Conservation (phyloP, 1,140 invertebrate species). For the Heliconius hewitsoni region DNA sequence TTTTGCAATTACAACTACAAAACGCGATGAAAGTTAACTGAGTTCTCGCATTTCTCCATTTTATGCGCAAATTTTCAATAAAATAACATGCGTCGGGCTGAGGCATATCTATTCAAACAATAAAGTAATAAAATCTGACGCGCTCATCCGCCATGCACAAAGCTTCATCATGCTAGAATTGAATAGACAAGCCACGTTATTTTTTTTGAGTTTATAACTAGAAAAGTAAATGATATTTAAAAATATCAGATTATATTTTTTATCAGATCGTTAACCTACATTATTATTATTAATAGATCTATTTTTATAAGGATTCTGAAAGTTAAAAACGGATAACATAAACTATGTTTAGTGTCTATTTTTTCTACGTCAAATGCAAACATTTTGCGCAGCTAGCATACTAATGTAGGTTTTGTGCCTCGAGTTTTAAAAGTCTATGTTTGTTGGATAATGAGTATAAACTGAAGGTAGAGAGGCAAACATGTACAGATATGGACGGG, state of each 20-base stretch:
- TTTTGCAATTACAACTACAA: conserved; percentile 57
- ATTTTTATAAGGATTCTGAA: background rate
- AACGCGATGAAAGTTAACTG: conserved; percentile 42
- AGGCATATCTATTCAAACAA: conserved; percentile 76
- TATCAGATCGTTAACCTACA: background rate
- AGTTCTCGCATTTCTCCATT: conserved; percentile 27
- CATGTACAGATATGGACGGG: background rate
- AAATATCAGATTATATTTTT: background rate
- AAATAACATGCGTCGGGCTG: conserved; percentile 76
- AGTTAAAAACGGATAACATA: background rate
- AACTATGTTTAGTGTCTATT: conserved; percentile 18
- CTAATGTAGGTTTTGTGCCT: conserved; percentile 19
- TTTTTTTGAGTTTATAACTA: conserved; percentile 56
- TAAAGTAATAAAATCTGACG: conserved; percentile 72
- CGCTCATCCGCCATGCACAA: conserved; percentile 76
- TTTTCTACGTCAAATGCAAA: conserved; percentile 27
- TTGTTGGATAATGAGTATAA: background rate
- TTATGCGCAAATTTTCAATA: conserved; percentile 61
- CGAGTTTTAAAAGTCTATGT: background rate
- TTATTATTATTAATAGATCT: background rate
- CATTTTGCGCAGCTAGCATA: conserved; percentile 26
- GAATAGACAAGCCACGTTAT: conserved; percentile 61
- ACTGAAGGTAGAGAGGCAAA: background rate
- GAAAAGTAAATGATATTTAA: conserved; percentile 38
- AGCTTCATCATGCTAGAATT: conserved; percentile 78